Base-by-base conservation (phyloP, 2,888 invertebrate genomes). In the Ochropleura leucogaster region DNA sequence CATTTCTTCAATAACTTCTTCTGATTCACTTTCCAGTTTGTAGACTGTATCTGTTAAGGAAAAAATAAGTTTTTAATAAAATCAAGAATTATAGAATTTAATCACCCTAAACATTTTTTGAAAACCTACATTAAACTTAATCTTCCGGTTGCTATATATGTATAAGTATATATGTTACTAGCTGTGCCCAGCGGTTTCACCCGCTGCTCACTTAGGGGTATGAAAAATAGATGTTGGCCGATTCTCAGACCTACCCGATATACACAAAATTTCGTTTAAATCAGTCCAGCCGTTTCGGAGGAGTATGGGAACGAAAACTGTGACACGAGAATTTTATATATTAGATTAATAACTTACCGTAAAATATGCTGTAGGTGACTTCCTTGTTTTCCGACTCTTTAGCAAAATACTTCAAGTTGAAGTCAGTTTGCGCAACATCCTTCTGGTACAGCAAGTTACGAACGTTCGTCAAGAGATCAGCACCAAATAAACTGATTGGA, bases 401-500 rank as follows among this genome's bases (percentile, higher is more conserved):
- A 73, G 94, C 95, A 68, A 96, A 93, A 85, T 96, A 94, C 79
- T 89, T 94, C 14, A 97, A 82, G 87, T 96, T 96, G 85, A 95
- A 93, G 83, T 96, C 95, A 65, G 96, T 95, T 82, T 95, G 92
- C 46, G 97, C 95, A 42, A 96, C 91, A 83, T 96, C 95, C 66
- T 94, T 94, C 79, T 94, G 94, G 66, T 88, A 88, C 12, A 92
- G 72, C 3, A 90, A 86, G 51, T 88, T 86, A 51, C 88, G 85
- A 42, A 95, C 84, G 79, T 89, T 92, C 3, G 76, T 91, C 83
- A 1, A 92, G 69, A 60, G 87, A 53, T 79, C 73, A 42, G 10
- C 18, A 92, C 89, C 82, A 91, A 89, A 73, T 80, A 96, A 87
- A 67, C 87, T 90, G 12, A 12, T 89, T 16, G n/a, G 20, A 4